These are phyloP conservation scores for Congeria kusceri DNA, from an alignment of 2,888 invertebrate genomes.

Conservation along the genomic window DNA sequence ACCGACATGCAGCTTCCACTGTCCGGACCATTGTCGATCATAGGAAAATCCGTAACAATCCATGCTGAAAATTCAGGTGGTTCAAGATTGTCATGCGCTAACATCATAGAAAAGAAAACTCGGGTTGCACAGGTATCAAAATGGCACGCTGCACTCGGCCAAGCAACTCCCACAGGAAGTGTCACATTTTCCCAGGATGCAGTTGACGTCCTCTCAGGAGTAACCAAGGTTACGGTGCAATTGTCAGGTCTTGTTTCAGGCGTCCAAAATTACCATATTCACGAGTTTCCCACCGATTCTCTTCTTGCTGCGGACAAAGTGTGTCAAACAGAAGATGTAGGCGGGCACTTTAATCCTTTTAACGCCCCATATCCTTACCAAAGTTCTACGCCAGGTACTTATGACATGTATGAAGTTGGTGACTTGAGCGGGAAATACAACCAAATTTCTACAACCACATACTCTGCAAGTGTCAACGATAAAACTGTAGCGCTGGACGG, in stretches of 20 bases:
- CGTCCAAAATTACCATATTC: constrained; percentile 85
- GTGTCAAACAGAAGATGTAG: constrained; percentile 88
- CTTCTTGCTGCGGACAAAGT: constrained; percentile 66
- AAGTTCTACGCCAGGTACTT: constrained; percentile 46
- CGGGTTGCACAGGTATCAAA: constrained; percentile 50
- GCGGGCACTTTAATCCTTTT: constrained; percentile 92
- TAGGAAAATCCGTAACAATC: constrained; percentile 94
- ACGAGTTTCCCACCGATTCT: constrained; percentile 83
- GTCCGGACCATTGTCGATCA: constrained; percentile 90
- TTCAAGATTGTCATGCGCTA: constrained; percentile 91
- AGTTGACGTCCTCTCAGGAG: constrained; percentile 35
- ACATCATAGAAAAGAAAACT: constrained; percentile 55
- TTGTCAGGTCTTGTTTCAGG: constrained; percentile 82
- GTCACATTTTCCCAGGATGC: constrained; percentile 64
- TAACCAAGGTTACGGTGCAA: constrained; percentile 86
- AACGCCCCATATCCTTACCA: constrained; percentile 68
- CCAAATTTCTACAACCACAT: constrained; percentile 88
- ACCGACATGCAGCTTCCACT: constrained; percentile 92
- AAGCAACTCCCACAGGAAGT: constrained; percentile 46
- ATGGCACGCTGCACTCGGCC: constrained; percentile 45
- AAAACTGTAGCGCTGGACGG: constrained; percentile 94
- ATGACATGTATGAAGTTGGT: constrained; percentile 95
- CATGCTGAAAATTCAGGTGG: constrained; percentile 95
- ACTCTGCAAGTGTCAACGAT: constrained; percentile 89
- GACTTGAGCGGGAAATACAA: constrained; percentile 96